A percentile compares a stretch with the other conserved stretches of the same genome.
Conservation (phyloP, 2,113 vertebrate genomes). For the Mustela lutreola region DNA sequence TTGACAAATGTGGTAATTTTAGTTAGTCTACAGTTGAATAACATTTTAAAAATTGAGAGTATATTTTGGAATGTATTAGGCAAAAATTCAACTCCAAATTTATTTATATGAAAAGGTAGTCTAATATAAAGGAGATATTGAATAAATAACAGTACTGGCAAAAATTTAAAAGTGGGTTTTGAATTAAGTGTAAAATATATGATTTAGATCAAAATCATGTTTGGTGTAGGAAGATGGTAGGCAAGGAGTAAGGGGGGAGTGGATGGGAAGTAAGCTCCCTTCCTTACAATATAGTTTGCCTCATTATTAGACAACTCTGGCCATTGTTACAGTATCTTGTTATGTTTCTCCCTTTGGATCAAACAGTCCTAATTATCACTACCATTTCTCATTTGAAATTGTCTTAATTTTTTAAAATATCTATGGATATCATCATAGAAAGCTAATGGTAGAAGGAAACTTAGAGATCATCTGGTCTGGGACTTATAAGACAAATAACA, state of each 20-base stretch:
- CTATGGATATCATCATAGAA: neutral
- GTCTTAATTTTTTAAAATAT: neutral
- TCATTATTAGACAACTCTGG: neutral
- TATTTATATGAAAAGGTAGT: neutral
- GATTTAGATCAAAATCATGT: neutral
- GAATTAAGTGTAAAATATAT: neutral
- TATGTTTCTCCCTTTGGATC: neutral
- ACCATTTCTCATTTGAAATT: neutral
- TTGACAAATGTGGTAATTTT: constrained; percentile 32
- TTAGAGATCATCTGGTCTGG: neutral
- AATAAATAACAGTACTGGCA: neutral
- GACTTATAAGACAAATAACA: neutral
- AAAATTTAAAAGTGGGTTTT: neutral
- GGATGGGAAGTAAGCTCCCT: neutral
- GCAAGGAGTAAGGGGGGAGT: neutral
- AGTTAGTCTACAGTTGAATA: neutral
- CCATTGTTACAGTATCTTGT: neutral
- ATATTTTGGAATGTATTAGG: neutral
- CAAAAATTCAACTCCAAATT: neutral
- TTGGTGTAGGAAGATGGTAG: neutral
- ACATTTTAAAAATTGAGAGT: constrained; percentile 25
- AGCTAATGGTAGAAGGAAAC: neutral
- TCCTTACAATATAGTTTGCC: neutral
- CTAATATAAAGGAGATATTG: neutral
- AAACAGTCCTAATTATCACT: constrained; percentile 6